Evolutionary conservation across 2,113 vertebrate species (phyloP).

Genomic region (Excalfactoria chinensis): DNA sequence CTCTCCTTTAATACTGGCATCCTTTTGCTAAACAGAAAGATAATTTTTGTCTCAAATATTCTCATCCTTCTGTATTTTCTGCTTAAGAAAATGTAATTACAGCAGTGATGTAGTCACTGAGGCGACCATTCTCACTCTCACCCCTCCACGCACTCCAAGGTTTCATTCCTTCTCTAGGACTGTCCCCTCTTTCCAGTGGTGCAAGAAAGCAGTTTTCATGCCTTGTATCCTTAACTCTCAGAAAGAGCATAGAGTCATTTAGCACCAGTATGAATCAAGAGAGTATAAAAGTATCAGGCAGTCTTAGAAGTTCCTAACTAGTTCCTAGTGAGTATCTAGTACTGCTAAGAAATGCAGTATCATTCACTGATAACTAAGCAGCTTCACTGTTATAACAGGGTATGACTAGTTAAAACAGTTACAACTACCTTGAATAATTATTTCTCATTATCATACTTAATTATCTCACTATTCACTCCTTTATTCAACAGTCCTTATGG

Average conservation of each 20-base stretch:
- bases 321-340: background rate
- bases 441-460: background rate
- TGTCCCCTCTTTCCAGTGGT: background rate
- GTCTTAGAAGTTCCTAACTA: background rate
- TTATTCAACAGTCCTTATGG: background rate
- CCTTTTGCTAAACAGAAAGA: background rate
- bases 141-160: no score
- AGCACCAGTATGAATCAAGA: background rate
- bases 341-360: background rate
- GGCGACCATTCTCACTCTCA: background rate
- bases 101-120: background rate
- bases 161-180: background rate
- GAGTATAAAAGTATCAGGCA: background rate
- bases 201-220: background rate
- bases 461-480: background rate
- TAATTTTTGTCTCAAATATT: background rate
- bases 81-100: background rate
- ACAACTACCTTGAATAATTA: background rate
- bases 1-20: background rate
- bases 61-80: background rate
- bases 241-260: background rate
- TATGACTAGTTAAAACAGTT: no score
- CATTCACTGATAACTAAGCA: background rate
- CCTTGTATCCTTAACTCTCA: background rate
- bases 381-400: background rate